A percentile compares a stretch with the other conserved stretches of the same genome.
Conservation (phyloP, 2,888 invertebrate species). For the Capitulum mitella region DNA sequence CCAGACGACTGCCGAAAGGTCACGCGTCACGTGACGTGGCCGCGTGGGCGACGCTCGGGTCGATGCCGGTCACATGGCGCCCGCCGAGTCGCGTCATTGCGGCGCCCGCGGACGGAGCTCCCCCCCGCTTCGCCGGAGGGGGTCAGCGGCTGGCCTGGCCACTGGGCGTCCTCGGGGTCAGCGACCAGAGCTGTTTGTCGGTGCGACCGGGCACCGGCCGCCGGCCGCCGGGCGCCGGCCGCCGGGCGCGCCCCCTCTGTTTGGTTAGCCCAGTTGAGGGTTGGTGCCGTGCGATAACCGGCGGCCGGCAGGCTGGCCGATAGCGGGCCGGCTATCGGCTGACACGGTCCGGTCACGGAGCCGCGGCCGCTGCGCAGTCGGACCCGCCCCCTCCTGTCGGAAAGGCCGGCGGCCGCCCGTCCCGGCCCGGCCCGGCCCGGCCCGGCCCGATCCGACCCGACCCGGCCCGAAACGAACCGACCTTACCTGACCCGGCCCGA, state of each 20-base stretch:
- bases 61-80: not conserved
- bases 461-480: too few relatives aligned
- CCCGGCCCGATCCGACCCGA: too few relatives aligned
- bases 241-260: not conserved
- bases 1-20: too few relatives aligned
- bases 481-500: too few relatives aligned
- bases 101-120: too few relatives aligned
- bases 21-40: not conserved
- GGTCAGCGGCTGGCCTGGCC: not conserved
- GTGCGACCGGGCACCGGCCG: not conserved
- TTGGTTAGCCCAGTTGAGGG: conserved; percentile 6
- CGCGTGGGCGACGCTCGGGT: conserved; percentile 14
- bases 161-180: not conserved
- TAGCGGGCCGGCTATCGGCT: conserved; percentile 9
- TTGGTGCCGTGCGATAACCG: conserved; percentile 4
- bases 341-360: conserved; percentile 5
- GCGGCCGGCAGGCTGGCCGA: not conserved
- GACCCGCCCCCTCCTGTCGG: too few relatives aligned
- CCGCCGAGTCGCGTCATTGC: not conserved
- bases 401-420: not conserved
- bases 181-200: not conserved
- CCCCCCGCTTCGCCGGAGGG: too few relatives aligned
- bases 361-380: too few relatives aligned
- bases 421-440: not conserved
- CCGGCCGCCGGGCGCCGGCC: not conserved